Evolutionary conservation across 1,140 invertebrate genomes (phyloP).

Genomic region (Capitella teleta): DNA sequence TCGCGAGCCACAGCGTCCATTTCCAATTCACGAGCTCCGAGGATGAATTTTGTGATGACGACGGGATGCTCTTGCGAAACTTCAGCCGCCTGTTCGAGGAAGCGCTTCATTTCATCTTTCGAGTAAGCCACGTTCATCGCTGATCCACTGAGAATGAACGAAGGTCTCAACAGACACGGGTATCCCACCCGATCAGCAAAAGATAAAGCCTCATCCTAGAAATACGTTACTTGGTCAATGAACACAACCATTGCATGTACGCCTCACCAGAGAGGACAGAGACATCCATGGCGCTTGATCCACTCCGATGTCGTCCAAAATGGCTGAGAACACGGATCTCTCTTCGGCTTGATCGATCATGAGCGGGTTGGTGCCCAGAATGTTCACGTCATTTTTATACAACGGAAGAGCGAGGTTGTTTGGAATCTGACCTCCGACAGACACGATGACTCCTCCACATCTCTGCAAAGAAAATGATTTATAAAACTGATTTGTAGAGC

Average conservation of each 20-base stretch:
- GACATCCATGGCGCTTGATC: constrained; percentile 92
- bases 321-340: constrained; percentile 94
- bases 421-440: constrained; percentile 95
- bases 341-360: constrained; percentile 96
- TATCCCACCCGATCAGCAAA: constrained; percentile 94
- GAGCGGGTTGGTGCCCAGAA: constrained; percentile 87
- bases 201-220: constrained; percentile 50
- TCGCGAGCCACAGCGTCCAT: constrained; percentile 94
- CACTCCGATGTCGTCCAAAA: constrained; percentile 91
- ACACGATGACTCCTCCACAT: constrained; percentile 76
- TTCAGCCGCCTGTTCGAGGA: constrained; percentile 77
- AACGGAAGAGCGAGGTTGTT: constrained; percentile 99
- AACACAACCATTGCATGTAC: too few species aligned
- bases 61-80: constrained; percentile 95
- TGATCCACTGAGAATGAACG: constrained; percentile 95
- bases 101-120: constrained; percentile 78
- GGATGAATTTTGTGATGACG: constrained; percentile 95
- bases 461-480: too few species aligned
- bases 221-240: too few species aligned
- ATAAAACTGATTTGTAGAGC: too few species aligned
- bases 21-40: constrained; percentile 93
- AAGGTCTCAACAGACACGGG: constrained; percentile 92
- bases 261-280: constrained; percentile 40
- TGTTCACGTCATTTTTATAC: constrained; percentile 52
- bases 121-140: constrained; percentile 98